phyloP scores from a whole-genome alignment of 2,797 vertebrate genomes.

The Hipposideros larvatus region DNA sequence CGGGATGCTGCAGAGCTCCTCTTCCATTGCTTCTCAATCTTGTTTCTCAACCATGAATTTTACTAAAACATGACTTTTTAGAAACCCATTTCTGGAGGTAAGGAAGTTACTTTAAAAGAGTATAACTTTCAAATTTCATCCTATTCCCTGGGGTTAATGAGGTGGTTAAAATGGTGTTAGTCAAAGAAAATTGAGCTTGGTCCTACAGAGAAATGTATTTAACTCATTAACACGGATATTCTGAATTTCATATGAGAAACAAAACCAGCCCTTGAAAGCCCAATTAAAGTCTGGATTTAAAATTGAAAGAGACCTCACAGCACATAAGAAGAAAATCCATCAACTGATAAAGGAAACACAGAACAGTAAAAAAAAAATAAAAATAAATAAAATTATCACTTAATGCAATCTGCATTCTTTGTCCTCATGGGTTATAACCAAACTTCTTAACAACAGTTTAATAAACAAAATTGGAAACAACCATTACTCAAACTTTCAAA shows the following conservation, averaged over 20 bases:
- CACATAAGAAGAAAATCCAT: not conserved
- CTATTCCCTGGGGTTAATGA: not conserved
- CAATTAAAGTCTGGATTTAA: slow-evolving; percentile 34
- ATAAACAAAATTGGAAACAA: not conserved
- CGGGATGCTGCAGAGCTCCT: not conserved
- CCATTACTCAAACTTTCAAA: not conserved
- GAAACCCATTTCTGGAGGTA: not conserved
- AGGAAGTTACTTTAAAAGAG: not conserved
- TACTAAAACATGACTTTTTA: not conserved
- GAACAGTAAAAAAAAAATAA: not conserved
- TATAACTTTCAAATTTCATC: not conserved
- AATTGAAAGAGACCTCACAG: slow-evolving; percentile 31
- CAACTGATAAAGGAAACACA: not conserved
- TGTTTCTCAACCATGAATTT: not conserved
- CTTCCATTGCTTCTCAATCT: not conserved
- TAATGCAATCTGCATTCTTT: not conserved
- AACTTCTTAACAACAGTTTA: not conserved
- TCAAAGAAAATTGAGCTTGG: slow-evolving; percentile 12
- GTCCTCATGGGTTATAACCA: not conserved
- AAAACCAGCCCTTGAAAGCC: slow-evolving; percentile 3
- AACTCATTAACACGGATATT: slow-evolving; percentile 37
- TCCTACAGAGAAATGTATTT: not conserved
- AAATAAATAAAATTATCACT: not conserved
- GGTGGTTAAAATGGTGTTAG: not conserved
- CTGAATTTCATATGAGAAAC: slow-evolving; percentile 22